A percentile compares a stretch with the other conserved stretches of the same genome.
Conservation (phyloP, 2,888 invertebrate genomes). For the Pristionchus fissidentatus region DNA sequence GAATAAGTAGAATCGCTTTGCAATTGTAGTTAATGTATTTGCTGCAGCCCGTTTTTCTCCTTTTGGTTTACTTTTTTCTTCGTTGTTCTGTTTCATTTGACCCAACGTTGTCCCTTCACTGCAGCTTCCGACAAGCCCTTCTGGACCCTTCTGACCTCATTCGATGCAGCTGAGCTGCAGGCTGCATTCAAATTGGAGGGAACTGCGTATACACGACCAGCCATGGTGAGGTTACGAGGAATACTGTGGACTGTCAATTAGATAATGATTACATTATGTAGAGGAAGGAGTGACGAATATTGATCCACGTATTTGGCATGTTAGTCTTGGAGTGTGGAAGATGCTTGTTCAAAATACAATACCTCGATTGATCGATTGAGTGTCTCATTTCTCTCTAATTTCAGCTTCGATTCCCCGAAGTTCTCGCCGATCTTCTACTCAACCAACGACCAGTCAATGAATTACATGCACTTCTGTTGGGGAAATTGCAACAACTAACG, state of each 20-base stretch:
- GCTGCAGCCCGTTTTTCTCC: no score
- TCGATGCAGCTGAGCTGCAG: conserved; percentile 51
- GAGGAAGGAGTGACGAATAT: background rate
- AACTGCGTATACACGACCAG: background rate
- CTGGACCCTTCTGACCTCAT: conserved; percentile 59
- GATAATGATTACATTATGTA: background rate
- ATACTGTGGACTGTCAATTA: background rate
- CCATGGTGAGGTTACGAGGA: conserved; percentile 16
- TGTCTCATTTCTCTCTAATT: background rate
- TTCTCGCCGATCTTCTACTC: background rate
- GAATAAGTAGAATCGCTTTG: no score
- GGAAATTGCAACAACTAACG: conserved; percentile 58
- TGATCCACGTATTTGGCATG: background rate
- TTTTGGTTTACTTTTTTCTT: no score
- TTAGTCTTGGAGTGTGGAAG: background rate
- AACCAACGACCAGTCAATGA: conserved; percentile 42
- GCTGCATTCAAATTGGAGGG: conserved; percentile 45
- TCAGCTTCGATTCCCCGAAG: conserved; percentile 22
- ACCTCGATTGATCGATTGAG: conserved; percentile 9
- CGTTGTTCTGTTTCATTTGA: no score
- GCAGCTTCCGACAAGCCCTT: conserved; percentile 50
- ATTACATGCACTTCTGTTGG: conserved; percentile 54
- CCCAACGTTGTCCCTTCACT: no score
- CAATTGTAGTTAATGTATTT: no score
- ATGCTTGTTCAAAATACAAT: background rate